Evolutionary conservation across 2,797 vertebrate genomes (phyloP), one percentile per base, ranked within the genome.

Genomic region (Phrynocephalus guinanensis): DNA sequence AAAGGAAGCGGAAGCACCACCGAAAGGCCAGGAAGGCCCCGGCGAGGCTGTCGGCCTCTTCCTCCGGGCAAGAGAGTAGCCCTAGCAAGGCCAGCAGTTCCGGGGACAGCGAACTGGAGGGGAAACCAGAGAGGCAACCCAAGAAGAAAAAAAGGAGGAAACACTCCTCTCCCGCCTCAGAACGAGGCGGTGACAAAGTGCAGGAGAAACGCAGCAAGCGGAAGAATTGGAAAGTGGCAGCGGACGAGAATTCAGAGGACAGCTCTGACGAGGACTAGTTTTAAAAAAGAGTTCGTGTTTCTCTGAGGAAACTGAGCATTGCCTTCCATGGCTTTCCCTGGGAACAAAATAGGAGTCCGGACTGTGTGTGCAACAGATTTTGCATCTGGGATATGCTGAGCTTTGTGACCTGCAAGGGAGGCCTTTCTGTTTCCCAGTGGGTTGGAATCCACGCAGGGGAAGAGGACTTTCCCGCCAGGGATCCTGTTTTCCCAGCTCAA

Each of bases 171-270:
- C 94, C 95, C 0, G 52, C 87, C 80, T 90, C 81, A 0, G 96
- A 94, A 92, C 90, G 89, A 85, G 88, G 91, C 87, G 92, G 20
- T 0, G 93, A 94, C n/a, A 67, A 26, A 20, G 91, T 89, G 38
- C 94, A 97, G 11, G 94, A 97, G 96, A 96, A 96, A 95, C 97
- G 96, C 91, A 97, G 94, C 93, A 98, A 95, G 94, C 96, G 98
- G 93, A 98, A 98, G 95, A 97, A 98, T 95, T 98, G 98, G 98
- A 99, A 97, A 91, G 98, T 97, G 80, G 97, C 96, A 0, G 97
- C 96, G 1, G 97, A 97, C 82, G 97, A 97, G 80, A 97, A 97
- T 52, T 98, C 97, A 0, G 97, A 97, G 13, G 97, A 97, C 76
- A 97, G 97, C 94, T 98, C 97, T 16, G 97, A 97, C 18, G 97